Base-by-base conservation (phyloP, 92 coral and sea anemone species). In the Chrysogorgia sp. region DNA sequence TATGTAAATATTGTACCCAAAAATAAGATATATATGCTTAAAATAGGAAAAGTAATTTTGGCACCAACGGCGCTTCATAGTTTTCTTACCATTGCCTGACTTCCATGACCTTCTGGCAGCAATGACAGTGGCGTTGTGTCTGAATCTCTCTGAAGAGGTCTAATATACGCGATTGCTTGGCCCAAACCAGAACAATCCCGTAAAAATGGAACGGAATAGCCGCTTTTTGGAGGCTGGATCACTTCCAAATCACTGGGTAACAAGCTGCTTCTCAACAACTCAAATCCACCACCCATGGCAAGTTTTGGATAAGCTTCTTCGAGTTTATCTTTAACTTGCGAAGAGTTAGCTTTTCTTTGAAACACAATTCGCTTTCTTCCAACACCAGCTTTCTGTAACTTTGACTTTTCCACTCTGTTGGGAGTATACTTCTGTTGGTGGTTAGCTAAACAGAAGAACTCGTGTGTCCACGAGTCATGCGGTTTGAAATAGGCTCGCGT, bases 281-380 rank as follows among this genome's bases (percentile, higher is more conserved):
- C 87, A 59, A 87, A 87, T 29, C 82, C 90, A 30, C 90, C 90
- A 0, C 71, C 76, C 7, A 63, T 61, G 43, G 60, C 53, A 31
- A 82, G 71, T 56, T 71, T 70, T 15, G 87, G 90, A 24, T 76
- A 82, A 12, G n/a, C n/a, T n/a, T n/a, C n/a, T n/a, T n/a, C n/a
- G n/a, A n/a, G n/a, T n/a, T n/a, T n/a, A n/a, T n/a, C 82, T 87
- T 77, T 21, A 82, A 40, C 66, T 86, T 86, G 52, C 47, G 45
- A 13, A 40, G 45, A 32, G 70, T 1, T 34, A 21, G 28, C 70
- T 62, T 82, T 58, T 82, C 82, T 63, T 82, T 82, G 52, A n/a
- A n/a, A n/a, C n/a, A n/a, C n/a, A n/a, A n/a, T n/a, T n/a, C n/a
- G n/a, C n/a, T n/a, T n/a, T n/a, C 47, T 28, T 58, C 85, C 87